Base-by-base conservation (phyloP, 2,888 invertebrate genomes). In the Sinodicranocentrus sp. region DNA sequence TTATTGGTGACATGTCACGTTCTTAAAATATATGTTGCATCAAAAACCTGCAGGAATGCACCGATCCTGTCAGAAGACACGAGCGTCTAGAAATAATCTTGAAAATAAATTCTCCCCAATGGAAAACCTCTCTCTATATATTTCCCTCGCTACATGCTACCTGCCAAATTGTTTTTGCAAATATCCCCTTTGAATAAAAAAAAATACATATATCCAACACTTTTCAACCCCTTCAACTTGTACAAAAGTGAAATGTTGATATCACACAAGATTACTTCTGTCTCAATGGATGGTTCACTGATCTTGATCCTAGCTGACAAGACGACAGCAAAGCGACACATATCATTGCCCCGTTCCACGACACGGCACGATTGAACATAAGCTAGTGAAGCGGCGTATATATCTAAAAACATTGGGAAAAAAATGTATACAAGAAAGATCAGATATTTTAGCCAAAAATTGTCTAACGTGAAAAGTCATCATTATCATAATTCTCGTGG, bases 261-360 rank as follows among this genome's bases (percentile, higher is more conserved):
- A 57, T 57, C 57, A 57, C 33, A 33, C 13, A 19, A 23, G 65
- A 67, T 67, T 67, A 67, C 19, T 23, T 17, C 15, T 67, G 43
- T 67, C 43, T 43, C 19, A 43, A 63, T 63, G 63, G 26, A 63
- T 63, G 63, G 63, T 63, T 63, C 63, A 63, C 63, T 63, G 63
- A 63, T 63, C 63, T 67, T 67, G 65, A 67, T 67, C 65, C 43
- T 67, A 67, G 65, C 39, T 67, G 65, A 67, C 65, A 67, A 43
- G 65, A 67, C 43, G 65, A 67, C 65, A 67, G 65, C 3, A 52
- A 8, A 21, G 57, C 21, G 57, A 57, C 57, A 57, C 25, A 33
- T 33, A 25, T 52, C 52, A 52, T 19, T 52, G 17, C 52, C n/a
- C 52, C 52, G 19, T 52, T 48, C 8, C 48, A 57, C 25, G 57